phyloP scores from a whole-genome alignment of 2,888 invertebrate genomes.

The Marronus borbonicus region DNA sequence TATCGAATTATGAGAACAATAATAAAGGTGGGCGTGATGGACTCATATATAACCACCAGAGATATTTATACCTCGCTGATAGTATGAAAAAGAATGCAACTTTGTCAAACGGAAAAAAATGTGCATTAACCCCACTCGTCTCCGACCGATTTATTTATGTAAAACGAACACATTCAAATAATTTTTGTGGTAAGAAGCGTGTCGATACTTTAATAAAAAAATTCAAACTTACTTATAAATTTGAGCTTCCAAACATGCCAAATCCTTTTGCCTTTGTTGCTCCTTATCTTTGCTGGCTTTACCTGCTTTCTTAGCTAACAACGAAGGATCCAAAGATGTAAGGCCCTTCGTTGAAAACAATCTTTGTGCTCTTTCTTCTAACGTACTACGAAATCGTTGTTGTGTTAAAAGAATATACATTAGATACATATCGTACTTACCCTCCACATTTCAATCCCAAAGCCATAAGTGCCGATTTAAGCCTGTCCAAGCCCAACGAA shows the following conservation, averaged over 20 bases:
- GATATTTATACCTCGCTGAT: too few relatives aligned
- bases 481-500: slow-evolving; percentile 94
- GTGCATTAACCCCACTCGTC: too few relatives aligned
- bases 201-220: too few relatives aligned
- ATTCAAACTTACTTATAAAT: slow-evolving; percentile 74
- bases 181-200: too few relatives aligned
- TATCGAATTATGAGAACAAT: background rate
- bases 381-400: slow-evolving; percentile 74
- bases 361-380: slow-evolving; percentile 97
- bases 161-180: too few relatives aligned
- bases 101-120: too few relatives aligned
- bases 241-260: slow-evolving; percentile 91
- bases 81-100: too few relatives aligned
- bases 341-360: slow-evolving; percentile 97
- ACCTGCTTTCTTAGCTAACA: slow-evolving; percentile 92
- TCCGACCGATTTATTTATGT: too few relatives aligned
- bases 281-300: slow-evolving; percentile 77
- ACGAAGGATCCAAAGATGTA: slow-evolving; percentile 90
- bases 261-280: slow-evolving; percentile 85
- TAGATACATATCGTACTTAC: slow-evolving; percentile 65
- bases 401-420: slow-evolving; percentile 17
- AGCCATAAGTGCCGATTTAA: slow-evolving; percentile 98
- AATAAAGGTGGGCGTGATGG: background rate
- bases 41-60: background rate
- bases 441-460: slow-evolving; percentile 98